phyloP scores from a whole-genome alignment of 2,888 invertebrate species.

The Rotaria sp. region DNA sequence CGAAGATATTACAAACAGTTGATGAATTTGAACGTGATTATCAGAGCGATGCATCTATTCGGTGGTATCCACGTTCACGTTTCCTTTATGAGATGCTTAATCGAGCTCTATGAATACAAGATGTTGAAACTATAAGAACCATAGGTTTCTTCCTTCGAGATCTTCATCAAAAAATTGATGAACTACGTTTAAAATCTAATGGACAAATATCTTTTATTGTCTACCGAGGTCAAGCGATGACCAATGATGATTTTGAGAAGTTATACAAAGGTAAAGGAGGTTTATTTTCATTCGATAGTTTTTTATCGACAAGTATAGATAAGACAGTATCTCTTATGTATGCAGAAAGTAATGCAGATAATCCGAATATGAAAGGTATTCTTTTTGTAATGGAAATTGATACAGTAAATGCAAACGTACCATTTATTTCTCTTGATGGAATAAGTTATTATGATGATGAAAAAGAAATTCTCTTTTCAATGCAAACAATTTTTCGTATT shows the following conservation, averaged over 20 bases:
- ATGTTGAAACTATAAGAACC: not conserved
- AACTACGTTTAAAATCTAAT: not conserved
- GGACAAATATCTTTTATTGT: not conserved
- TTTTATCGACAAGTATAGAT: not conserved
- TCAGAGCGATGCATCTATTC: not conserved
- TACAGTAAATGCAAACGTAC: not conserved
- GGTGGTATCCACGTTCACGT: not conserved
- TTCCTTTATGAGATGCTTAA: not conserved
- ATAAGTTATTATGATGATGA: not conserved
- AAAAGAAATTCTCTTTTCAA: not conserved
- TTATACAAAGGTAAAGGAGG: not conserved
- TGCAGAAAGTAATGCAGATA: not conserved
- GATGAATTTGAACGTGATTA: not conserved
- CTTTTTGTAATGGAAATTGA: not conserved
- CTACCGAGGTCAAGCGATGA: not conserved
- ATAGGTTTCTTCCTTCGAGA: not conserved
- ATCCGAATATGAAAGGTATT: not conserved
- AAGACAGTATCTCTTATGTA: not conserved
- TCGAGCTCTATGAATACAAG: not conserved
- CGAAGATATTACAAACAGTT: not conserved
- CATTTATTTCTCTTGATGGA: not conserved
- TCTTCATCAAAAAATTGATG: not conserved
- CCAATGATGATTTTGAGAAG: not conserved
- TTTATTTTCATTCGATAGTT: not conserved
- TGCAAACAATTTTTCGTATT: not conserved